These are phyloP conservation scores for Sebastolobus alascanus DNA, from an alignment of 2,797 vertebrate species.

Conservation along the genomic window DNA sequence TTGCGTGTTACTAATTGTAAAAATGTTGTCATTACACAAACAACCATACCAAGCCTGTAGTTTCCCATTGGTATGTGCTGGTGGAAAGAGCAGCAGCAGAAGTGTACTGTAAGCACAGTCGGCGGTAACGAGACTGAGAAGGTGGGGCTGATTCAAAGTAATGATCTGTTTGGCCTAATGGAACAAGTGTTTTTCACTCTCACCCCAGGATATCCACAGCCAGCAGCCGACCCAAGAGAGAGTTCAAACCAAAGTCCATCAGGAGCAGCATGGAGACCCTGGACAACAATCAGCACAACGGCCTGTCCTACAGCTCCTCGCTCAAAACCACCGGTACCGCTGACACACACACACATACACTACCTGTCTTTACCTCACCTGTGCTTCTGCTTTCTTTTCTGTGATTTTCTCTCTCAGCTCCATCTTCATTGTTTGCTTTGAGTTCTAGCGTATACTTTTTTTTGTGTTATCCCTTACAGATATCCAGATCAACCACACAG, in stretches of 20 bases:
- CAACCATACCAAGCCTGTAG: no score
- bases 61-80: no score
- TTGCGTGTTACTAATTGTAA: no score
- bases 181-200: neutral
- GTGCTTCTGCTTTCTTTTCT: neutral
- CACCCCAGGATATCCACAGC: conserved; percentile 87
- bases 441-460: conserved; percentile 19
- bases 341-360: neutral
- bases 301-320: conserved; percentile 84
- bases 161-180: neutral
- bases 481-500: conserved; percentile 72
- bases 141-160: neutral
- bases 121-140: neutral
- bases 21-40: no score
- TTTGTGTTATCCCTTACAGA: conserved; percentile 72
- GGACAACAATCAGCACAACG: conserved; percentile 87
- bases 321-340: conserved; percentile 86
- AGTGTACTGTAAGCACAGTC: no score
- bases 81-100: no score
- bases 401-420: neutral
- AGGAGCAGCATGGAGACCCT: conserved; percentile 81
- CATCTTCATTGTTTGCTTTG: conserved; percentile 30
- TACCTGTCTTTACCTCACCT: neutral
- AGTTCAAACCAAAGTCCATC: conserved; percentile 88
- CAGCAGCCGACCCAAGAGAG: conserved; percentile 86